phyloP scores from a whole-genome alignment of 2,113 vertebrate species.

The Nycticebus coucang region DNA sequence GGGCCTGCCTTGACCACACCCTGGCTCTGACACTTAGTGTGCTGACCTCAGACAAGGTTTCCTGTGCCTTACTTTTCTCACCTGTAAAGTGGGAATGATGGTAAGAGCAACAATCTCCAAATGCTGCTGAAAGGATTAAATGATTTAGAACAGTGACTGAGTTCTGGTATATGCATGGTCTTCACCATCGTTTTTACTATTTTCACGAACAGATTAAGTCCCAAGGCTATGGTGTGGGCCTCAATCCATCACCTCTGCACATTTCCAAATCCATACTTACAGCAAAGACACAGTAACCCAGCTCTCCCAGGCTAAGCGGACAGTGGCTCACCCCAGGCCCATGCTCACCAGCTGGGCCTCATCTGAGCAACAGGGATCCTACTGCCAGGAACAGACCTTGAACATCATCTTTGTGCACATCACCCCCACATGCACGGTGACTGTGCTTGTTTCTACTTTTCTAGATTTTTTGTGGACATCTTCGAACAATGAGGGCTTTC shows the following conservation, averaged over 20 bases:
- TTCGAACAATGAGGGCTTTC: background rate
- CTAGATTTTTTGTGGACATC: background rate
- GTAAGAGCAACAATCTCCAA: background rate
- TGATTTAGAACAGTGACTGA: background rate
- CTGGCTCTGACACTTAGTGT: background rate
- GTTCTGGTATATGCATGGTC: background rate
- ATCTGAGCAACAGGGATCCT: background rate
- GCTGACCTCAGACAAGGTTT: background rate
- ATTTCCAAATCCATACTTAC: background rate
- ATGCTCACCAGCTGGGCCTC: background rate
- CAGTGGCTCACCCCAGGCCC: background rate
- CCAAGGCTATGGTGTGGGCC: background rate
- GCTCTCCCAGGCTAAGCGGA: background rate
- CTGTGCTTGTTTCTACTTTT: background rate
- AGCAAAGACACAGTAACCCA: background rate
- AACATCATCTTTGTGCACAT: background rate
- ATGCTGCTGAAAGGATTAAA: background rate
- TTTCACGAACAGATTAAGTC: background rate
- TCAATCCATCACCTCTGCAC: background rate
- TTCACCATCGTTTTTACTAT: background rate
- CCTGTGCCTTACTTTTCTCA: background rate
- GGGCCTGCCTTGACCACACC: background rate
- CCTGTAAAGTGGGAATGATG: background rate
- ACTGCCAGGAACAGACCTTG: background rate
- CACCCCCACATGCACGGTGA: accelerated